Evolutionary conservation across 2,888 invertebrate species (phyloP), one percentile per base, ranked within the genome.

Genomic region (Oithona nana): DNA sequence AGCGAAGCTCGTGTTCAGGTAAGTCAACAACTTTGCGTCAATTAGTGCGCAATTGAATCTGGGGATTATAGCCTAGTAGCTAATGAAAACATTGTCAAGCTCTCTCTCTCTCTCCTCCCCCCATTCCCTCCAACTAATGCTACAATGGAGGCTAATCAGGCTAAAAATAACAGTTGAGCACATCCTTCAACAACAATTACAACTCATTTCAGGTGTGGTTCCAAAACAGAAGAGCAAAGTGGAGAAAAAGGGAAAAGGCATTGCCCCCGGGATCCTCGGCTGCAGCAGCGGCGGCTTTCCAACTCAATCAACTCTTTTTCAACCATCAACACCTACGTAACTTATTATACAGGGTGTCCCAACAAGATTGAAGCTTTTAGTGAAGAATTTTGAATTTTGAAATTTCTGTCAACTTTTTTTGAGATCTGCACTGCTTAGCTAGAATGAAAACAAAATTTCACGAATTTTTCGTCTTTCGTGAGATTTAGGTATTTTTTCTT

Each of bases 191-290:
- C 39, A 16, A 39, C 6, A 39, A 11, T 6, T 16, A 6, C 8
- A 11, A 11, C 8, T 54, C 24, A 29, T 49, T 28, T 26, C 49
- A 59, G 59, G 97, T 98, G 66, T 98, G 97, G 97, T 98, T 98
- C 77, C 98, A 98, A 78, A 98, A 98, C 77, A 82, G 98, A 39
- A 80, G 97, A 65, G 98, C 98, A 59, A 98, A 98, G 75, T 98
- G 97, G 92, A 81, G 97, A 66, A 98, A 98, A 79, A 92, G 93
- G 76, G 97, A 98, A 75, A 93, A 97, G 77, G 95, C 95, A 64
- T 92, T 93, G 76, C 97, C 95, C 74, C 95, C 39, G 24, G 29
- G 20, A 2, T 28, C 29, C n/a, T 2, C 28, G 2, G 28, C 28
- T n/a, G n/a, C 57, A 2, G 3, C 57, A 2, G n/a, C 57, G 8